Evolutionary conservation across 2,888 invertebrate species (phyloP).

Genomic region (Chrysolina oricalcia): DNA sequence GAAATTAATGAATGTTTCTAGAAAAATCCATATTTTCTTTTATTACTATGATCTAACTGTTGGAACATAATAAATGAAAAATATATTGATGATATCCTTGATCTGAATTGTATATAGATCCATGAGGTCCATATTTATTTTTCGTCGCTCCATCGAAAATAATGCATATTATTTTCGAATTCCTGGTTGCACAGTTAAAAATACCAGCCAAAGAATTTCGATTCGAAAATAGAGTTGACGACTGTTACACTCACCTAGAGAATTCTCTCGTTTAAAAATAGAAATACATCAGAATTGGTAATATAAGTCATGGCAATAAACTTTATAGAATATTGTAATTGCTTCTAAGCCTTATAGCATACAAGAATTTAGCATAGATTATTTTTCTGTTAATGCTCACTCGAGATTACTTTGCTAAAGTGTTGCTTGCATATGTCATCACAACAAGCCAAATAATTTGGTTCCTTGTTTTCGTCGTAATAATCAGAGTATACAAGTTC

Average conservation of each 20-base stretch:
- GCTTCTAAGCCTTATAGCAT: background rate
- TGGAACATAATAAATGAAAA: background rate
- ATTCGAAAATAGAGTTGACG: conserved; percentile 12
- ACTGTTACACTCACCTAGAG: conserved; percentile 21
- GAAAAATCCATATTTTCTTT: too few relatives aligned
- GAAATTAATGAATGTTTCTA: too few relatives aligned
- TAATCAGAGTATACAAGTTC: too few relatives aligned
- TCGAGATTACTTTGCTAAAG: background rate
- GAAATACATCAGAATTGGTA: conserved; percentile 17
- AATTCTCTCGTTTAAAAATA: conserved; percentile 12
- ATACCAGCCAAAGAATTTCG: conserved; percentile 15
- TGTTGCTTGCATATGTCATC: background rate
- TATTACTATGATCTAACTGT: too few relatives aligned
- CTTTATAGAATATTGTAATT: conserved; percentile 2
- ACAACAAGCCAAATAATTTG: background rate
- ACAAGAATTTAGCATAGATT: conserved; percentile 7
- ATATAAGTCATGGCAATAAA: conserved; percentile 17
- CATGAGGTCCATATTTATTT: background rate
- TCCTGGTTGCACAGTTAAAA: conserved; percentile 5
- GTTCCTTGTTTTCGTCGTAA: too few relatives aligned
- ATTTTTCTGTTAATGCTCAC: background rate
- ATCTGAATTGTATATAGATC: background rate
- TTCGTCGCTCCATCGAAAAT: background rate
- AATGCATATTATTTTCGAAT: conserved; percentile 17
- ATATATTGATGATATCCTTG: background rate